Conservation (phyloP, 2,888 invertebrate genomes). For the Pachliopta kotzebuea region DNA sequence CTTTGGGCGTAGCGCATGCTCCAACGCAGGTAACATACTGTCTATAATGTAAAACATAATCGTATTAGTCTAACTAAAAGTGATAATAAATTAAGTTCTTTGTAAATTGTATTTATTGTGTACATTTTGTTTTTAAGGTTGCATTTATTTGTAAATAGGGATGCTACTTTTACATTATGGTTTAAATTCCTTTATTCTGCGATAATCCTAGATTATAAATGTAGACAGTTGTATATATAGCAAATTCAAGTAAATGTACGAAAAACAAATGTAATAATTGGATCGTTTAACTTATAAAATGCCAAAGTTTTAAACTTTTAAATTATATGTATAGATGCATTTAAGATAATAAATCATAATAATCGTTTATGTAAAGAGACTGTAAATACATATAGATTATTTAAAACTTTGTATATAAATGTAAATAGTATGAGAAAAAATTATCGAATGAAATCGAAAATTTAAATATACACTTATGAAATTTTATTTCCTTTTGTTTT, state of each 20-base stretch:
- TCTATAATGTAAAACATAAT: slow-evolving; percentile 74
- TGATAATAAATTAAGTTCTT: slow-evolving; percentile 74
- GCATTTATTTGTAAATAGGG: slow-evolving; percentile 64
- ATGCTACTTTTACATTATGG: slow-evolving; percentile 58
- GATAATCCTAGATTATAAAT: slow-evolving; percentile 62
- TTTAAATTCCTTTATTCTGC: slow-evolving; percentile 73
- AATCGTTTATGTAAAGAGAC: slow-evolving; percentile 50
- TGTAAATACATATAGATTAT: slow-evolving; percentile 60
- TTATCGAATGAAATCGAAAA: slow-evolving; percentile 54
- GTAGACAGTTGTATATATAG: slow-evolving; percentile 56
- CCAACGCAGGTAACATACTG: slow-evolving; percentile 81
- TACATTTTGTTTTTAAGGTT: slow-evolving; percentile 45
- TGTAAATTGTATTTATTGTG: slow-evolving; percentile 63
- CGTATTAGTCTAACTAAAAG: slow-evolving; percentile 77
- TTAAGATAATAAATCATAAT: slow-evolving; percentile 56
- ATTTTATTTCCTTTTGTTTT: slow-evolving; percentile 76
- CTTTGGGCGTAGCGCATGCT: slow-evolving; percentile 90
- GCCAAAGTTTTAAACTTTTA: slow-evolving; percentile 74
- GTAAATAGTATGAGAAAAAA: slow-evolving; percentile 63
- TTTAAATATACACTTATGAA: slow-evolving; percentile 72
- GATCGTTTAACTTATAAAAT: slow-evolving; percentile 63
- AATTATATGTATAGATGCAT: slow-evolving; percentile 69
- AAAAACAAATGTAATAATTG: slow-evolving; percentile 39
- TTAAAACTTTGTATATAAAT: slow-evolving; percentile 63
- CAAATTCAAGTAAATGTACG: slow-evolving; percentile 24